phyloP scores from a whole-genome alignment of 2,797 vertebrate genomes.

The Sardinella longiceps region DNA sequence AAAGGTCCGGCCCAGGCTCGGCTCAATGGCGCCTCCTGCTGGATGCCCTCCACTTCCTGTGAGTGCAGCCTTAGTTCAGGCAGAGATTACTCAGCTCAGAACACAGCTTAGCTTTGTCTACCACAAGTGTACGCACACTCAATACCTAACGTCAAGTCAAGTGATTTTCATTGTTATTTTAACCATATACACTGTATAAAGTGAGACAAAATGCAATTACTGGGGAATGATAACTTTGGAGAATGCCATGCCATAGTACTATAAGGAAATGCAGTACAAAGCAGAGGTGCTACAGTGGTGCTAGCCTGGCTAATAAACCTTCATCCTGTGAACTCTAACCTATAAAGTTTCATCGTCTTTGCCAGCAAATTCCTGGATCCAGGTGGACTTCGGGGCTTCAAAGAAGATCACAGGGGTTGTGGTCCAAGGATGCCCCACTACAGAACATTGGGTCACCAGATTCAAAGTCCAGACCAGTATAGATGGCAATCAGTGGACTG shows the following conservation, averaged over 20 bases:
- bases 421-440: slow-evolving; percentile 75
- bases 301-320: no score
- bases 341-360: not conserved
- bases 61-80: slow-evolving; percentile 26
- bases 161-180: no score
- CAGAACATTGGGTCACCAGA: slow-evolving; percentile 75
- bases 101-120: no score
- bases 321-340: no score
- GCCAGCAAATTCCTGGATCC: slow-evolving; percentile 76
- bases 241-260: no score
- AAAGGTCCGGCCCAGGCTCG: slow-evolving; percentile 63
- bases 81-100: not conserved
- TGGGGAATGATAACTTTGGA: no score
- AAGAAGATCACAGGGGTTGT: slow-evolving; percentile 78
- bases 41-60: slow-evolving; percentile 74
- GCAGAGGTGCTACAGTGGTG: no score
- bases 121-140: no score
- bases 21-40: slow-evolving; percentile 74
- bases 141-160: no score
- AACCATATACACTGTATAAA: no score
- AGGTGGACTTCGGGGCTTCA: slow-evolving; percentile 66
- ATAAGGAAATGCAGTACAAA: no score
- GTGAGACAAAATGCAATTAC: no score
- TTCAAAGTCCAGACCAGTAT: slow-evolving; percentile 74
- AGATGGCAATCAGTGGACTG: slow-evolving; percentile 65